phyloP scores from a whole-genome alignment of 1,140 invertebrate genomes.

The Bombus sibiricus region DNA sequence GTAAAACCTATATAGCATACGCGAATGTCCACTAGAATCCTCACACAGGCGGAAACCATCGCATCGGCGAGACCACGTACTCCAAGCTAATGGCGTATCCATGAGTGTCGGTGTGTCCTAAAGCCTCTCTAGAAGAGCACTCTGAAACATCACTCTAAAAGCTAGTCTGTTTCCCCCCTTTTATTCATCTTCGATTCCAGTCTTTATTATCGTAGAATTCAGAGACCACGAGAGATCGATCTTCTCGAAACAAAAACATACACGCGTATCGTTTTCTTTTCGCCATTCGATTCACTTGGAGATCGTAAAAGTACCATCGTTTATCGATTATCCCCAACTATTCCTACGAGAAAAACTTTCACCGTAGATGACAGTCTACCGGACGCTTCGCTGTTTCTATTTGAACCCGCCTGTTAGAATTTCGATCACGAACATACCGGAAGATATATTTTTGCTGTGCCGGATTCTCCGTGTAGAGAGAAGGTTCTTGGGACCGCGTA shows the following conservation, averaged over 20 bases:
- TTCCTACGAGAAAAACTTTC: not conserved
- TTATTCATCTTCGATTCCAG: conserved; percentile 27
- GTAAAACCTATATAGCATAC: not conserved
- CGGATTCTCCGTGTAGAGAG: not conserved
- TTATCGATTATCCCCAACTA: not conserved
- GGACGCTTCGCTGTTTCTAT: not conserved
- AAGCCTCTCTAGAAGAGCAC: conserved; percentile 59
- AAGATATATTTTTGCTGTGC: conserved; percentile 14
- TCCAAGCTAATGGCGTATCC: conserved; percentile 58
- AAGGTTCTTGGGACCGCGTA: not conserved
- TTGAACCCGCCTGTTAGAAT: not conserved
- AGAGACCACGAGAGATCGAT: not conserved
- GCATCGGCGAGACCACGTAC: not conserved
- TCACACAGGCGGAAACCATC: not conserved
- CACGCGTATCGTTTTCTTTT: not conserved
- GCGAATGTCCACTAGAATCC: not conserved
- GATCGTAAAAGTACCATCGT: not conserved
- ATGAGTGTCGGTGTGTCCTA: conserved; percentile 63
- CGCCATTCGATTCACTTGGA: not conserved
- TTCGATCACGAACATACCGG: conserved; percentile 28
- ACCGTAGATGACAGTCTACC: not conserved
- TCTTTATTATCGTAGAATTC: not conserved
- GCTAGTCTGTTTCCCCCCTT: conserved; percentile 35
- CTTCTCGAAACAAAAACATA: no score
- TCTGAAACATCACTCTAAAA: conserved; percentile 58